Evolutionary conservation across 2,888 invertebrate genomes (phyloP), one percentile per base, ranked within the genome.

Genomic region (Neelides folsomi): DNA sequence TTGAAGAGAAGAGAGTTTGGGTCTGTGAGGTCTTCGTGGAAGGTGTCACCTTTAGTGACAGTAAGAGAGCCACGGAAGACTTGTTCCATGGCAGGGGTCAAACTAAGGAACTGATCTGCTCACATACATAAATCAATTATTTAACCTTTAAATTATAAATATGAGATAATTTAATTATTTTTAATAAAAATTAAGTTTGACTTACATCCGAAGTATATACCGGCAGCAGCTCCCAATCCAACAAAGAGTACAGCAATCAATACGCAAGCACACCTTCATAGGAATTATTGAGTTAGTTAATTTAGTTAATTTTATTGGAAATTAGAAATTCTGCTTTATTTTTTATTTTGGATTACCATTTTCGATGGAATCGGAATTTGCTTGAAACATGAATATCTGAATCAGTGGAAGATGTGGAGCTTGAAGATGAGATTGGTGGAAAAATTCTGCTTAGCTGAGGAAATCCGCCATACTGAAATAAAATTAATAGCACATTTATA

Each of bases 321-420:
- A n/a, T n/a, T n/a, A n/a, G n/a, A n/a, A n/a, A n/a, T n/a, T n/a
- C n/a, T 27, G 3, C 27, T 27, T 27, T 27, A 5, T 5, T 27
- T 27, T 27, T 5, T 27, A 27, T 27, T 27, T 27, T 27, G 7
- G 4, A 5, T 27, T 27, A 27, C 66, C 87, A 86, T 67, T 84
- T 81, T 70, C 86, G 85, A 62, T 86, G 84, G 51, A 86, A 81
- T 60, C 85, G 83, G 63, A 87, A 75, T 72, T 87, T 88, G 47
- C 66, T 77, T 13, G 88, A 88, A 72, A 89, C 89, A 62, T 87
- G 77, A 69, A 89, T 88, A 71, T 89, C 87, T 66, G 87, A 88
- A 75, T 86, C 86, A 62, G 86, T 84, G 1, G 87, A 64, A 13
- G 61, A 60, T 35, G 55, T 58, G 8, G 62, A 59, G 47, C 58